Evolutionary conservation across 1,140 invertebrate species (phyloP).

Genomic region (Delia radicum): DNA sequence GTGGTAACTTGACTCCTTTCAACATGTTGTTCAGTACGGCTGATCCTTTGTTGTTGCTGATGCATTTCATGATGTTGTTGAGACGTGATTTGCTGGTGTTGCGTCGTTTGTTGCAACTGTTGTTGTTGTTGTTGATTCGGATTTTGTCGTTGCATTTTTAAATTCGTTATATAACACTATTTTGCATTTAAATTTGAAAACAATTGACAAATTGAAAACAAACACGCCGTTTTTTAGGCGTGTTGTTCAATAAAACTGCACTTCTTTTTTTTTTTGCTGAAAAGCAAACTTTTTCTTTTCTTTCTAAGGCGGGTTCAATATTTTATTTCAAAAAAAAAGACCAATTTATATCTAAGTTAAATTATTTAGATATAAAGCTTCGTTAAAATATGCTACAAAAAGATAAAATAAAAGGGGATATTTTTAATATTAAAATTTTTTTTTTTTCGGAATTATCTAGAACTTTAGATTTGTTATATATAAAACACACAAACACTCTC

Average conservation of each 20-base stretch:
- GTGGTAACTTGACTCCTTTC: constrained; percentile 71
- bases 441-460: neutral
- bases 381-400: neutral
- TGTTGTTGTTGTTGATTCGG: constrained; percentile 58
- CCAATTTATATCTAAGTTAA: neutral
- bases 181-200: constrained; percentile 51
- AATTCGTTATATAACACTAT: constrained; percentile 55
- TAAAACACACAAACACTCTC: neutral
- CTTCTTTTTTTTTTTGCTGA: neutral
- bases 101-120: constrained; percentile 62
- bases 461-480: no score
- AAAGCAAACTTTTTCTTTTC: neutral
- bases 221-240: neutral
- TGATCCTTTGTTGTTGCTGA: constrained; percentile 67
- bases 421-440: no score
- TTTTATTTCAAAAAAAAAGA: neutral
- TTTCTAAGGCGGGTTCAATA: neutral
- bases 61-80: constrained; percentile 47
- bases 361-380: neutral
- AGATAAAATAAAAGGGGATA: neutral
- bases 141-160: constrained; percentile 56
- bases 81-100: constrained; percentile 53
- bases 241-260: neutral
- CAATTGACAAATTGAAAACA: constrained; percentile 9
- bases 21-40: constrained; percentile 73